These are phyloP conservation scores for Takifugu bimaculatus DNA, from an alignment of 2,113 vertebrate genomes.

Conservation along the genomic window DNA sequence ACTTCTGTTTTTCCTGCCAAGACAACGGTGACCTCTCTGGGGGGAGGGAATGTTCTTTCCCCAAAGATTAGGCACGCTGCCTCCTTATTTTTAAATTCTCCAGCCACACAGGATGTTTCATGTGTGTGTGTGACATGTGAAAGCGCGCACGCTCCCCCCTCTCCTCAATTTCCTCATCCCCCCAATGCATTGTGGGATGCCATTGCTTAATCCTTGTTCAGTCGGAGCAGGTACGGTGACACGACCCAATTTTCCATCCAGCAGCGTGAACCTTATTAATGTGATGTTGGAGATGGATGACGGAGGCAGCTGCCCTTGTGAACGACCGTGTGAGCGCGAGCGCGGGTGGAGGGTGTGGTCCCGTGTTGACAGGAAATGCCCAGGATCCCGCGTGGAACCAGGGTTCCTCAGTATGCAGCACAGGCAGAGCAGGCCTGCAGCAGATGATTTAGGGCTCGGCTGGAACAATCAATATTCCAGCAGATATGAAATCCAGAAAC, in stretches of 20 bases:
- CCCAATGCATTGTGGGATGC: constrained; percentile 50
- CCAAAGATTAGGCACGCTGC: constrained; percentile 8
- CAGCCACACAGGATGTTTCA: too few species aligned
- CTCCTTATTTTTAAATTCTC: neutral
- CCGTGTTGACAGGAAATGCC: constrained; percentile 26
- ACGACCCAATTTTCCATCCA: constrained; percentile 47
- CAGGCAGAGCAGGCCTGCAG: constrained; percentile 30
- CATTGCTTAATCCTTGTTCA: constrained; percentile 44
- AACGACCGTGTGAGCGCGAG: neutral
- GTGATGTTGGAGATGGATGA: constrained; percentile 3
- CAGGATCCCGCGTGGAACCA: constrained; percentile 41
- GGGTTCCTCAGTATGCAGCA: constrained; percentile 1
- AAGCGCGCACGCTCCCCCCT: constrained; percentile 5
- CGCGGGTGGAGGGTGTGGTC: constrained; percentile 6
- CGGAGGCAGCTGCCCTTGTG: constrained; percentile 40
- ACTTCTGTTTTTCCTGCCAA: constrained; percentile 33
- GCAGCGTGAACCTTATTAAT: constrained; percentile 45
- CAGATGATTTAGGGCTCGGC: constrained; percentile 55
- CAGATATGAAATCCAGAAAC: constrained; percentile 54
- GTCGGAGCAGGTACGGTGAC: constrained; percentile 35
- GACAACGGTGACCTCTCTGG: constrained; percentile 26
- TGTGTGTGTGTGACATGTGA: neutral
- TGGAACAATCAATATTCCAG: constrained; percentile 60
- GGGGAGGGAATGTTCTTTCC: constrained; percentile 22
- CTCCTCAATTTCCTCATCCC: constrained; percentile 34